Conservation (phyloP, 37 sponge, comb jelly and placozoan genomes). For the Diacarnus erythraeanus region DNA sequence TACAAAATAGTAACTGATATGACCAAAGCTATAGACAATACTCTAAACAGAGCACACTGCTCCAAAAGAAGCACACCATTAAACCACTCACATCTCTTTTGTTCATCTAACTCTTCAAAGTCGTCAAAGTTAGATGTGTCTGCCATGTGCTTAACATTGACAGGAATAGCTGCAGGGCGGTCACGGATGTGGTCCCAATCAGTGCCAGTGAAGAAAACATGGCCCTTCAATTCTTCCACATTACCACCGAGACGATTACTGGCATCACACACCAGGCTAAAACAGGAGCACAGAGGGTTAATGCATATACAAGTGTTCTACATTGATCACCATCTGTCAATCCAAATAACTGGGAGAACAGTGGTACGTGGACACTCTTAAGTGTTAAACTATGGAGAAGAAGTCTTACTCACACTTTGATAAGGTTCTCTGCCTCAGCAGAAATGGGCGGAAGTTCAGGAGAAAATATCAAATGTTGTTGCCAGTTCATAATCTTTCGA, state of each 20-base stretch:
- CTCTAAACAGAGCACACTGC: not conserved
- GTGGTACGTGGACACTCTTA: no score
- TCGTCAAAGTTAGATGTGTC: constrained; percentile 99
- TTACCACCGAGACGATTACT: constrained; percentile 63
- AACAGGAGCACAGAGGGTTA: no score
- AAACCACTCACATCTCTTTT: constrained; percentile 51
- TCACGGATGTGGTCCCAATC: constrained; percentile 98
- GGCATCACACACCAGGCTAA: constrained; percentile 71
- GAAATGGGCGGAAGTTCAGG: constrained; percentile 90
- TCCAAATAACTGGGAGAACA: no score
- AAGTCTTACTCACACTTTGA: constrained; percentile 54
- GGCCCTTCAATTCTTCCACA: constrained; percentile 77
- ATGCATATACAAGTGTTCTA: no score
- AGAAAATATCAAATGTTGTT: constrained; percentile 87
- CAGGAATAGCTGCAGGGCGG: constrained; percentile 91
- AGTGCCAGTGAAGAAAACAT: constrained; percentile 82
- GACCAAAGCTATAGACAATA: no score
- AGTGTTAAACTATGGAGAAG: not conserved
- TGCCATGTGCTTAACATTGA: constrained; percentile 92
- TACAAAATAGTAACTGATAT: not conserved
- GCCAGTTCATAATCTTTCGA: constrained; percentile 96
- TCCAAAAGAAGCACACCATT: not conserved
- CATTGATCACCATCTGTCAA: no score
- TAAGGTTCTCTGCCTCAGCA: constrained; percentile 79
- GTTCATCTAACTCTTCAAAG: constrained; percentile 81